Base-by-base conservation (phyloP, 2,888 invertebrate genomes). In the Lycaena phlaeas region DNA sequence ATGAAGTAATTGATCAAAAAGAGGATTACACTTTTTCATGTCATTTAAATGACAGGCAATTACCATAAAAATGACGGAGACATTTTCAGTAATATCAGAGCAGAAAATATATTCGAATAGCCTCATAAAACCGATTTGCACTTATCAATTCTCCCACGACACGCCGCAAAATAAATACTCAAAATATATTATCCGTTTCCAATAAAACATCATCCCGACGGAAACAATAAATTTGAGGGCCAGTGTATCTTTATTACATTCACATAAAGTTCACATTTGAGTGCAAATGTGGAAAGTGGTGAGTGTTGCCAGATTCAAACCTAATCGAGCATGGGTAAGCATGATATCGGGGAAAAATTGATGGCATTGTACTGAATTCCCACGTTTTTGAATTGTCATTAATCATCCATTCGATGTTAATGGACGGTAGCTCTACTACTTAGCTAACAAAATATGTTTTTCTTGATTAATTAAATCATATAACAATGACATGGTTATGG, bases 271-370 rank as follows among this genome's bases (percentile, higher is more conserved):
- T 43, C 38, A 51, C 43, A 51, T 41, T 58, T 14, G 51, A 18
- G 41, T 51, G 54, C 60, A 74, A n/a, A n/a, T n/a, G n/a, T n/a
- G n/a, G n/a, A n/a, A n/a, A 77, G 73, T 71, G 69, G 71, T 56
- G 44, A 50, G 60, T 57, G 59, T 54, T 53, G 61, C 62, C 61
- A 66, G 69, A 75, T 74, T 71, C 70, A 76, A 70, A 57, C 64
- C 65, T 79, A 84, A 82, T 84, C 82, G 82, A 77, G 77, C 74
- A 76, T 57, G 65, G 63, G 74, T 81, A 81, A 82, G 81, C 77
- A 79, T 65, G 57, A 66, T 67, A 59, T 61, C 67, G 68, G 64
- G 69, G 64, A 68, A 74, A n/a, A n/a, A 71, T 71, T 73, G 70
- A 75, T 69, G 71, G 70, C 67, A 62, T 61, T 59, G 57, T 56